Conservation (phyloP, 53 echinoderm and acorn worm genomes). For the Stichopus horrens region DNA sequence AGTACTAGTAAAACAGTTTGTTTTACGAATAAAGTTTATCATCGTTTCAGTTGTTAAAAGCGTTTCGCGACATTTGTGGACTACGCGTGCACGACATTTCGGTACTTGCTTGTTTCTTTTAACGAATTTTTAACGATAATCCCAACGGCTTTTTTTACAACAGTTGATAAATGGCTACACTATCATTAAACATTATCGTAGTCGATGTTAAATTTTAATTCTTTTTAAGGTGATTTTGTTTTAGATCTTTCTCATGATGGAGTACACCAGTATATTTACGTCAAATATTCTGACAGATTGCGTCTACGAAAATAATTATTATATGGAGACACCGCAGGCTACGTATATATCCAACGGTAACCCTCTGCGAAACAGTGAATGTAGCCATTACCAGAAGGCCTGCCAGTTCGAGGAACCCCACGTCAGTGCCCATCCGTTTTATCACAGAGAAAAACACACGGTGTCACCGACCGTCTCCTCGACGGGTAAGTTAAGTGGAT, state of each 20-base stretch:
- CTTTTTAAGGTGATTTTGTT: too few relatives aligned
- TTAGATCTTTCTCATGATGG: background rate
- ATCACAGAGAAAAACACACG: slow-evolving; percentile 17
- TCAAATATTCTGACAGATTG: slow-evolving; percentile 25
- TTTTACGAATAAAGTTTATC: too few relatives aligned
- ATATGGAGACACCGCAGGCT: slow-evolving; percentile 5
- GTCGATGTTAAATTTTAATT: too few relatives aligned
- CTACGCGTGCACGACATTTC: too few relatives aligned
- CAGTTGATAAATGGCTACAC: too few relatives aligned
- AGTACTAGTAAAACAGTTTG: too few relatives aligned
- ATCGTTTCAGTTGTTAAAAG: too few relatives aligned
- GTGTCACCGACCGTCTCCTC: slow-evolving; percentile 17
- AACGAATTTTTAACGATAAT: too few relatives aligned
- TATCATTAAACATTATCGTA: too few relatives aligned
- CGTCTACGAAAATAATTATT: slow-evolving; percentile 23
- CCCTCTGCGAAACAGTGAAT: background rate
- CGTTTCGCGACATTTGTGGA: too few relatives aligned
- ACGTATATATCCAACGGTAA: slow-evolving; percentile 13
- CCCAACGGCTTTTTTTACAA: too few relatives aligned
- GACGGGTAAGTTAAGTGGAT: background rate
- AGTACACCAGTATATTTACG: slow-evolving; percentile 10
- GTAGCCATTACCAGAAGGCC: slow-evolving; percentile 10
- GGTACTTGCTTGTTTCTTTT: too few relatives aligned
- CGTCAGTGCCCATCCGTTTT: background rate
- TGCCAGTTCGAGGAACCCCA: slow-evolving; percentile 26